Percentiles rank a stretch among this genome's conserved stretches.
These are phyloP conservation scores for Hypanus sabinus DNA, from an alignment of 2,113 vertebrate genomes.

Conservation along the genomic window DNA sequence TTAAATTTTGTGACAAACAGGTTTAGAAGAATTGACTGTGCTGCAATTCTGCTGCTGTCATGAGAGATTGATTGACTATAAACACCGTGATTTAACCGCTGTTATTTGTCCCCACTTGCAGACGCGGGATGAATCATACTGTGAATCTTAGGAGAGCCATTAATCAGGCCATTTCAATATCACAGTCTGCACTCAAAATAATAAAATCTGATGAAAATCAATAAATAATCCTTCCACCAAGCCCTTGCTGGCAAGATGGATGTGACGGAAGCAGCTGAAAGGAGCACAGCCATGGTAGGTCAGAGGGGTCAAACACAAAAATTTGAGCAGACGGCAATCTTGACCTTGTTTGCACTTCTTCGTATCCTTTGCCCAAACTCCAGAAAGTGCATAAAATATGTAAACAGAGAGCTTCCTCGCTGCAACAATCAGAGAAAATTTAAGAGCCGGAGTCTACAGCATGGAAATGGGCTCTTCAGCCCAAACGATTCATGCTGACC, in stretches of 20 bases:
- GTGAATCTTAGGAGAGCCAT: slow-evolving; percentile 26
- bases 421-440: not conserved
- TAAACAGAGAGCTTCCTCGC: not conserved
- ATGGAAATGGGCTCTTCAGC: no score
- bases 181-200: slow-evolving; percentile 30
- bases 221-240: slow-evolving; percentile 30
- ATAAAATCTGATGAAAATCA: slow-evolving; percentile 35
- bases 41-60: slow-evolving; percentile 25
- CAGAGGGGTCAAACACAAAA: not conserved
- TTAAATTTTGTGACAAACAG: slow-evolving; percentile 33
- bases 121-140: slow-evolving; percentile 3
- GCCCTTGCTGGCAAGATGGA: slow-evolving; percentile 17
- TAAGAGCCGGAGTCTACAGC: no score
- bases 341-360: not conserved
- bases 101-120: slow-evolving; percentile 2
- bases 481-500: no score
- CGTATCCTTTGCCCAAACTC: not conserved
- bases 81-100: not conserved
- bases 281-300: not conserved
- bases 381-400: not conserved
- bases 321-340: not conserved
- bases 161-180: slow-evolving; percentile 32
- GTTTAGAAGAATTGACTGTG: slow-evolving; percentile 31
- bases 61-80: not conserved
- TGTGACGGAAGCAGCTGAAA: not conserved